Evolutionary conservation across 2,113 vertebrate genomes (phyloP), one percentile per base, ranked within the genome.

Genomic region (Glaucomys volans): DNA sequence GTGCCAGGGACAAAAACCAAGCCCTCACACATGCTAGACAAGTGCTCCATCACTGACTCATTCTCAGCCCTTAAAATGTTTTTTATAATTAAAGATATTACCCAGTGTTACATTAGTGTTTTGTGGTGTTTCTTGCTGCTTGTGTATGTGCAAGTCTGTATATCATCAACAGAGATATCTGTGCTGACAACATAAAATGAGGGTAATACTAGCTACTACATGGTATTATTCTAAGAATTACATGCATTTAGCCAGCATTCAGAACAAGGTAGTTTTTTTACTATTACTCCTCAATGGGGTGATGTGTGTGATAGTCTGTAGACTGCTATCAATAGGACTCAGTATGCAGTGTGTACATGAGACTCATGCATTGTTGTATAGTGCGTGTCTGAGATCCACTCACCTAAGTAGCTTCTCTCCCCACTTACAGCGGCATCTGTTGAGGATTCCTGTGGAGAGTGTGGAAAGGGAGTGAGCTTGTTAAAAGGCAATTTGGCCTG

Each of bases 351-450:
- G 20, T 52, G 32, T 20, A 76, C 69, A 54, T 17, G 18, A 16
- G 42, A 66, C 44, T 40, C 74, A 72, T 12, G 37, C 32, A 35
- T 69, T 40, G 59, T 42, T 32, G 16, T 75, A 7, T 17, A 52
- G 13, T 69, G 13, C 0, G 17, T n/a, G 32, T 47, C 12, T 69
- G 67, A 88, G 62, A 82, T 47, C 8, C 14, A 87, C 97, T 97
- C 80, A 98, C 98, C 98, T 98, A 96, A 99, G 98, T 57, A 98
- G 96, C 91, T 99, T 99, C 92, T 98, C 98, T 98, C 99, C 99
- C 98, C 98, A 98, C 86, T 98, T 99, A 96, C 97, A 98, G 93
- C 95, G 98, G 90, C 99, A 99, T 42, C 98, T 98, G 96, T 99
- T 99, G 96, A 99, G 98, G 97, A 99, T 98, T 93, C 99, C 98